These are phyloP conservation scores for Arnoldichthys spilopterus DNA, from an alignment of 2,797 vertebrate species.

Conservation along the genomic window DNA sequence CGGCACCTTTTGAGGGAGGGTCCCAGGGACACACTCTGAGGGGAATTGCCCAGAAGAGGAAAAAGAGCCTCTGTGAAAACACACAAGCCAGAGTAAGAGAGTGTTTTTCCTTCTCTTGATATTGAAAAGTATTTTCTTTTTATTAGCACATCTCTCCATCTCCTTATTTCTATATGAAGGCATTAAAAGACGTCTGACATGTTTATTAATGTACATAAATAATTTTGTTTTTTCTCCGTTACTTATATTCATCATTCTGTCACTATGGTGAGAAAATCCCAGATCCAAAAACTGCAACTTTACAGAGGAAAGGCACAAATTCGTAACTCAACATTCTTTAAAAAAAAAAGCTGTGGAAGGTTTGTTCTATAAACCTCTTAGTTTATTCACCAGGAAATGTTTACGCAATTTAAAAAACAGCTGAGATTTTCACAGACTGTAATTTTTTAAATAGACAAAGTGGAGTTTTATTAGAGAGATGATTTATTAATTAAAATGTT, in stretches of 20 bases:
- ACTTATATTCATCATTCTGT: neutral
- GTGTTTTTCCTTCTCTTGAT: neutral
- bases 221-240: too few relatives aligned
- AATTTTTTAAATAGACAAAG: too few relatives aligned
- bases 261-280: too few relatives aligned
- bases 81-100: neutral
- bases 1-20: constrained; percentile 69
- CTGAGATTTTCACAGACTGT: too few relatives aligned
- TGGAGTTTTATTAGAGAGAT: too few relatives aligned
- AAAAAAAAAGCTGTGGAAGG: too few relatives aligned
- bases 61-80: constrained; percentile 44
- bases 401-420: too few relatives aligned
- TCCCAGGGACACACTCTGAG: constrained; percentile 49
- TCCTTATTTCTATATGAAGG: neutral
- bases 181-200: neutral
- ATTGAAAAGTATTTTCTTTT: constrained; percentile 4
- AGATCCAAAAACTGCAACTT: too few relatives aligned
- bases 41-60: constrained; percentile 57
- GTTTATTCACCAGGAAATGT: too few relatives aligned
- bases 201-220: neutral
- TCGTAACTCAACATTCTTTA: too few relatives aligned
- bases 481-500: too few relatives aligned
- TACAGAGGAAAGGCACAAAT: too few relatives aligned
- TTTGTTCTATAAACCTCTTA: neutral
- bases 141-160: neutral